Conservation (phyloP, 92 coral and sea anemone genomes). For the Muricea muricata region DNA sequence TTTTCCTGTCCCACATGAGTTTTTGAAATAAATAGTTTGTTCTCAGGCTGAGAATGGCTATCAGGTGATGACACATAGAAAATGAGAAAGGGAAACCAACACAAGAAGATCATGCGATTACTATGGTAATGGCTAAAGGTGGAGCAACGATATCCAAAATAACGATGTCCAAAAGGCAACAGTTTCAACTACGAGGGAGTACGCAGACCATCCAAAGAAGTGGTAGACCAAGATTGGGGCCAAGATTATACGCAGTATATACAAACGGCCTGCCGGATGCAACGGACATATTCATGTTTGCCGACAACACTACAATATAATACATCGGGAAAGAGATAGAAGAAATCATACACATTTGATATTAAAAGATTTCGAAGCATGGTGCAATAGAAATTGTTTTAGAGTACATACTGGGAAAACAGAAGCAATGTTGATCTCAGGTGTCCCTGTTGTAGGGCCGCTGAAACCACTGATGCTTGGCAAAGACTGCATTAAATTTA, state of each 20-base stretch:
- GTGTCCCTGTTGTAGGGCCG: conserved; percentile 46
- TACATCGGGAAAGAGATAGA: conserved; percentile 33
- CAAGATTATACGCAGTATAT: background rate
- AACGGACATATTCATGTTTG: conserved; percentile 22
- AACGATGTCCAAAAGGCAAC: too few species aligned
- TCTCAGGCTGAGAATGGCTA: too few species aligned
- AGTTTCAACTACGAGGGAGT: too few species aligned
- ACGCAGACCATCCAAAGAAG: too few species aligned
- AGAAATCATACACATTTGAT: conserved; percentile 42
- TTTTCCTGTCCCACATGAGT: too few species aligned
- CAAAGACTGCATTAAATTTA: conserved; percentile 26
- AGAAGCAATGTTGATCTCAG: conserved; percentile 45
- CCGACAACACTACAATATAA: conserved; percentile 49
- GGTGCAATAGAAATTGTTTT: conserved; percentile 34
- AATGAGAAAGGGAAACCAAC: too few species aligned
- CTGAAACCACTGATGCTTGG: conserved; percentile 39
- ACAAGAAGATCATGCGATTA: too few species aligned
- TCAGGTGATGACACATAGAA: too few species aligned
- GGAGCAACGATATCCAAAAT: too few species aligned
- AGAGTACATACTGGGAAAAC: conserved; percentile 50
- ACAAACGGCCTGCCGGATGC: conserved; percentile 44
- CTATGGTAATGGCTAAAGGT: too few species aligned
- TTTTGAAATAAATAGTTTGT: too few species aligned
- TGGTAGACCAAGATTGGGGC: too few species aligned
- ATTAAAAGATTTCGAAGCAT: conserved; percentile 38